Conservation (phyloP, 2,888 invertebrate genomes). For the Amphipyra tragopoginis region DNA sequence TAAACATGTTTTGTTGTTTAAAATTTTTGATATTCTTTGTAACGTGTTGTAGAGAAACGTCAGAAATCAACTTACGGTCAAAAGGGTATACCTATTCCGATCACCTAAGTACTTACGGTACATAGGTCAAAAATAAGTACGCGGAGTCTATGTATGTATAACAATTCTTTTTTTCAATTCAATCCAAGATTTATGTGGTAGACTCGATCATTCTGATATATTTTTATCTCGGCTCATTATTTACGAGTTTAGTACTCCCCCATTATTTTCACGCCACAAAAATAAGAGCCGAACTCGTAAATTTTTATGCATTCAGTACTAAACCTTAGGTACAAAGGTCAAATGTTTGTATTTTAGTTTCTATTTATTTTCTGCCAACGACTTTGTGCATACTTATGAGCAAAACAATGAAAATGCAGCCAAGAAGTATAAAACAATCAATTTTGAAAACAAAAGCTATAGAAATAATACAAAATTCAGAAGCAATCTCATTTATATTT, state of each 20-base stretch:
- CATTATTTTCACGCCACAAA: conserved; percentile 31
- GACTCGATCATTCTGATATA: conserved; percentile 10
- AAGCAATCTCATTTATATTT: conserved; percentile 47
- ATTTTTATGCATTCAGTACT: conserved; percentile 27
- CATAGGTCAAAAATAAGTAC: too few relatives aligned
- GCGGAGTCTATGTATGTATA: too few relatives aligned
- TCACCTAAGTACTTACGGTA: too few relatives aligned
- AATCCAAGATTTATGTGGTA: conserved; percentile 25
- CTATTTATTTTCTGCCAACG: conserved; percentile 13
- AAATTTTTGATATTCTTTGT: too few relatives aligned
- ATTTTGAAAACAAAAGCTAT: conserved; percentile 14
- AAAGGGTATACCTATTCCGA: too few relatives aligned
- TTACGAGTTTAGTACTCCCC: conserved; percentile 25
- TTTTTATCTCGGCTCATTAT: conserved; percentile 39
- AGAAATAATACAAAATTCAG: background rate
- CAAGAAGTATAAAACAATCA: conserved; percentile 7
- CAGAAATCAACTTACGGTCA: too few relatives aligned
- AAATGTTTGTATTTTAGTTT: background rate
- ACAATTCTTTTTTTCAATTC: conserved; percentile 26
- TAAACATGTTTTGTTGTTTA: too few relatives aligned
- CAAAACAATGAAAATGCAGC: conserved; percentile 9
- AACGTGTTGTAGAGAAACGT: too few relatives aligned
- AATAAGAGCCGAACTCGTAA: conserved; percentile 33
- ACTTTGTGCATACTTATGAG: background rate
- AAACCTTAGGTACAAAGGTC: conserved; percentile 22